Evolutionary conservation across 2,797 vertebrate genomes (phyloP), one percentile per base, ranked within the genome.

Genomic region (Pseudopleuronectes americanus): DNA sequence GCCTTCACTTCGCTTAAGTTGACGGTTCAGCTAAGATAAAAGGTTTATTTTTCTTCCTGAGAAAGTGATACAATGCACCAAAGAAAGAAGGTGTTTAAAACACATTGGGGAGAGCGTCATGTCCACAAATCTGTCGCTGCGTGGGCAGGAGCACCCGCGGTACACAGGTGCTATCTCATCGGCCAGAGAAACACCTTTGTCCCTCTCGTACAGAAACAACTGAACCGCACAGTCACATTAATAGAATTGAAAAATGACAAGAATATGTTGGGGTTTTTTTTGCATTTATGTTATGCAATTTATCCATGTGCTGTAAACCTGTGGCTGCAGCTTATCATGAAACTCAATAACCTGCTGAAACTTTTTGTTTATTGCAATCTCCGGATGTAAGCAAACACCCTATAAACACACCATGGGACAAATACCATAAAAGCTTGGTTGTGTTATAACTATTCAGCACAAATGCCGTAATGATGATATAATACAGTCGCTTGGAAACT

Each of bases 11-110:
- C 79, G 69, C 74, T 73, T 49, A 61, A 84, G 69, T 81, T 80
- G 68, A 80, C 74, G 56, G 88, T 67, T 84, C 76, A 89, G 80
- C 62, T 51, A 60, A 64, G 86, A 90, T 89, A 84, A 85, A 78
- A 77, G 77, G 84, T 83, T 79, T 85, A 64, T 51, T 71, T 86
- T 89, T 87, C 68, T 53, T 83, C 74, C 69, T 64, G 59, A 74
- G 63, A 87, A 70, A 89, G 62, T 73, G 78, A 63, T 77, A 88
- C 63, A 87, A 89, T 80, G 67, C 67, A 65, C 41, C 51, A 71
- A 71, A 85, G 80, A 80, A 84, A 79, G 64, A 57, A 47, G 28
- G 60, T 72, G 75, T 88, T 87, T 69, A 61, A 71, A 79, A 67
- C 28, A 21, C 79, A 85, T 79, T 85, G 74, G 84, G 68, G 78